Evolutionary conservation across 2,888 invertebrate genomes (phyloP).

Genomic region (Himalopsyche japonica): DNA sequence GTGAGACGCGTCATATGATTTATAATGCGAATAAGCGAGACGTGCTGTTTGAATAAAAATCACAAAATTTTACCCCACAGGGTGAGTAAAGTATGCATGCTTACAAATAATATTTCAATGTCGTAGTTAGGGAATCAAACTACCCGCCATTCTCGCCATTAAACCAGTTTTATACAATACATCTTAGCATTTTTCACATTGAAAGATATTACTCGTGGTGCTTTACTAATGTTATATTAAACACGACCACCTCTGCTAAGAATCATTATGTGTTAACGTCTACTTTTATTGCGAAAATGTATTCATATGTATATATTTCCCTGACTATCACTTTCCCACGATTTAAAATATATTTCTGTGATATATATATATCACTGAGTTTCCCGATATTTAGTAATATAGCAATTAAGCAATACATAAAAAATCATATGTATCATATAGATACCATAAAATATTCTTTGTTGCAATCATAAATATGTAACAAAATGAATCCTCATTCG

Average conservation of each 20-base stretch:
- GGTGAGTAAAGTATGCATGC: conserved; percentile 1
- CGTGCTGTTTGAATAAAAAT: conserved; percentile 34
- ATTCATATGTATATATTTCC: background rate
- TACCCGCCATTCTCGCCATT: background rate
- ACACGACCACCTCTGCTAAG: no score
- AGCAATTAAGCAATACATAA: no score
- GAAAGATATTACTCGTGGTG: background rate
- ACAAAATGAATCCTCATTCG: no score
- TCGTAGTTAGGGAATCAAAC: background rate
- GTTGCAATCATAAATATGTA: no score
- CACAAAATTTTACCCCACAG: conserved; percentile 31
- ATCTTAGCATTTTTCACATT: background rate
- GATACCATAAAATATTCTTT: no score
- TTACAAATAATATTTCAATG: background rate
- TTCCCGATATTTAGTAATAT: no score
- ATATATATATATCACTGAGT: no score
- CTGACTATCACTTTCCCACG: background rate
- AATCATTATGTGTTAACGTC: background rate
- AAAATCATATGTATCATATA: no score
- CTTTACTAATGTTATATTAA: background rate
- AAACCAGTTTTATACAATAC: background rate
- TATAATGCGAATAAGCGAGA: conserved; percentile 37
- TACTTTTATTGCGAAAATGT: background rate
- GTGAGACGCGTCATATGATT: conserved; percentile 31
- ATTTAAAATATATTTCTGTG: background rate